A percentile compares a stretch with the other conserved stretches of the same genome.
phyloP scores from a whole-genome alignment of 2,797 vertebrate species.

The Argentina silus region DNA sequence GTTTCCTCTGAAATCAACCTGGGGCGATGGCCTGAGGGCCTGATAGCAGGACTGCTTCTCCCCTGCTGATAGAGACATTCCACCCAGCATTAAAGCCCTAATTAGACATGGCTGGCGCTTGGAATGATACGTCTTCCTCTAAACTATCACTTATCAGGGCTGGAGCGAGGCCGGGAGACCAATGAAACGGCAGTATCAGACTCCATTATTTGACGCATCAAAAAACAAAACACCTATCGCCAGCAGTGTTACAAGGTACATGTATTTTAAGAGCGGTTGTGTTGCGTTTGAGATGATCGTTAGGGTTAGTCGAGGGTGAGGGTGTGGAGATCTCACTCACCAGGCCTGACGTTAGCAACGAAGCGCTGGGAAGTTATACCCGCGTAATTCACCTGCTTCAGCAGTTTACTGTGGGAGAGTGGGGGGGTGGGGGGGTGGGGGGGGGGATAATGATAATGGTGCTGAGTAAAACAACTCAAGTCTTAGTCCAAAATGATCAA shows the following conservation, averaged over 20 bases:
- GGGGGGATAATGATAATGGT: constrained; percentile 48
- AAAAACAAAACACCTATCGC: constrained; percentile 55
- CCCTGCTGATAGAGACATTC: constrained; percentile 66
- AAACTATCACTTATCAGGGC: constrained; percentile 49
- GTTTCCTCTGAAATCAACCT: constrained; percentile 61
- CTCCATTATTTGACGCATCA: constrained; percentile 56
- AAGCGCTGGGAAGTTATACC: constrained; percentile 41
- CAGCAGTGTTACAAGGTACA: constrained; percentile 58
- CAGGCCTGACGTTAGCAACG: constrained; percentile 52
- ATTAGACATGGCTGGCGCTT: constrained; percentile 70
- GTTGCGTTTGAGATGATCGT: constrained; percentile 40
- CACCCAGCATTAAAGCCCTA: constrained; percentile 59
- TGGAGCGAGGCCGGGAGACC: constrained; percentile 51
- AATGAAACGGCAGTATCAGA: constrained; percentile 51
- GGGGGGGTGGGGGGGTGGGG: constrained; percentile 35
- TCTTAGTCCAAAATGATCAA: constrained; percentile 52
- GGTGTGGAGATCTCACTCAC: constrained; percentile 37
- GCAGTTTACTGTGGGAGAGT: constrained; percentile 54
- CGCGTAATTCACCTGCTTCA: constrained; percentile 63
- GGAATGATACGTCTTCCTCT: constrained; percentile 56
- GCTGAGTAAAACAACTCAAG: constrained; percentile 63
- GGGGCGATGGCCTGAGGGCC: constrained; percentile 68
- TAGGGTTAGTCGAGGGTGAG: constrained; percentile 52
- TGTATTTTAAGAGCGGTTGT: constrained; percentile 61
- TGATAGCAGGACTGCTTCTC: constrained; percentile 53